These are phyloP conservation scores for Atta colombica DNA, from an alignment of 1,140 invertebrate species.

Conservation along the genomic window DNA sequence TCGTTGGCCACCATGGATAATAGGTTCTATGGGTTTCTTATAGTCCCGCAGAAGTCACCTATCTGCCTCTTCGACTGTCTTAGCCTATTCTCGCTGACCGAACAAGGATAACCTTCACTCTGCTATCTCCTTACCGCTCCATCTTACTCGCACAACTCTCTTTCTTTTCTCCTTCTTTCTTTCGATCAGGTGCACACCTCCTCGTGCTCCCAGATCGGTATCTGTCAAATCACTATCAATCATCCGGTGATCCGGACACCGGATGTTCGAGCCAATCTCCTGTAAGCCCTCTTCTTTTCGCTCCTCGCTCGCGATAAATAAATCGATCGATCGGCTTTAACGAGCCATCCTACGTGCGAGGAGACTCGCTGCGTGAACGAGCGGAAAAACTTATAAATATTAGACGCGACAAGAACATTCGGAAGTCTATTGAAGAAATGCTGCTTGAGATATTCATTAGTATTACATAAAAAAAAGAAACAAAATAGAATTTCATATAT, in stretches of 20 bases:
- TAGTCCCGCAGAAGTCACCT: conserved; percentile 68
- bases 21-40: conserved; percentile 75
- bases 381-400: conserved; percentile 27
- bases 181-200: conserved; percentile 71
- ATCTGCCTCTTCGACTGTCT: conserved; percentile 53
- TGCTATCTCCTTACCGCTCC: not conserved
- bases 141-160: not conserved
- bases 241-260: conserved; percentile 75
- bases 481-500: not conserved
- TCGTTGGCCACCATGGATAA: conserved; percentile 79
- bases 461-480: not conserved
- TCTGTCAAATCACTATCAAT: conserved; percentile 82
- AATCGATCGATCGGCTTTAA: conserved; percentile 74
- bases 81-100: conserved; percentile 25
- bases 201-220: conserved; percentile 76
- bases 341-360: conserved; percentile 58
- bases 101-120: conserved; percentile 46
- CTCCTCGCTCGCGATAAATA: conserved; percentile 73
- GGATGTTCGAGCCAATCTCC: conserved; percentile 75
- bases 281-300: conserved; percentile 64
- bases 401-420: not conserved
- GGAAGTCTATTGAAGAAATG: not conserved
- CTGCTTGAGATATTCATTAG: not conserved
- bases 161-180: conserved; percentile 22
- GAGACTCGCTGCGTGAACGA: conserved; percentile 2